Evolutionary conservation across 2,888 invertebrate genomes (phyloP).

Genomic region (Pandemis heparana): DNA sequence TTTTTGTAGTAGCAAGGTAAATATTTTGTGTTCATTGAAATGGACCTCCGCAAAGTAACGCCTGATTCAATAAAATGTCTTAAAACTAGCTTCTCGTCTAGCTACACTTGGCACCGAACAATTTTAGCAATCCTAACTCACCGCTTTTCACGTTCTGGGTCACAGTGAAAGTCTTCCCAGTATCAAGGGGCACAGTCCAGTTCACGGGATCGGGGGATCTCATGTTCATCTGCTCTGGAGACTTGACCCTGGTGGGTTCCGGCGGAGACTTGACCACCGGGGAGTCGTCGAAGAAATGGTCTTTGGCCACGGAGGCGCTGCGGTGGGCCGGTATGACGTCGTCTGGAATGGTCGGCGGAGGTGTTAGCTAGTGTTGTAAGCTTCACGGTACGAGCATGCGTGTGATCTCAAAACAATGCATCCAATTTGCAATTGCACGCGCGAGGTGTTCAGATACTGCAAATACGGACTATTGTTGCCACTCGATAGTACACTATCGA

Average conservation of each 20-base stretch:
- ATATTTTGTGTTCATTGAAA: too few species aligned
- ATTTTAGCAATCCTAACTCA: conserved; percentile 74
- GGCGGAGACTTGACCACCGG: conserved; percentile 95
- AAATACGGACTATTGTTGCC: too few species aligned
- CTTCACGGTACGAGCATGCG: not conserved
- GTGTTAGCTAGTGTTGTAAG: conserved; percentile 2
- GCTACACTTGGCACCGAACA: conserved; percentile 65
- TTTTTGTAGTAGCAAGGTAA: too few species aligned
- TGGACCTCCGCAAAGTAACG: too few species aligned
- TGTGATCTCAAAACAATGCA: too few species aligned
- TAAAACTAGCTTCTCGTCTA: conserved; percentile 58
- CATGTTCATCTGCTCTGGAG: conserved; percentile 96
- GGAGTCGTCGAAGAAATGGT: conserved; percentile 83
- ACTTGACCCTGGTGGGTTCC: conserved; percentile 96
- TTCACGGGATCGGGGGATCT: conserved; percentile 97
- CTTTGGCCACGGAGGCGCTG: conserved; percentile 82
- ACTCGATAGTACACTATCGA: too few species aligned
- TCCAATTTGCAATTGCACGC: too few species aligned
- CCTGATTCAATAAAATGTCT: conserved; percentile 44
- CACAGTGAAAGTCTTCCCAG: conserved; percentile 96
- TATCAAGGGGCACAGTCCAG: conserved; percentile 97
- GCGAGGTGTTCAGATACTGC: too few species aligned
- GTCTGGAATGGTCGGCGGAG: conserved; percentile 62
- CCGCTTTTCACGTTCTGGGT: conserved; percentile 94
- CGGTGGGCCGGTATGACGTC: conserved; percentile 80